These are phyloP conservation scores for Portunus trituberculatus DNA, from an alignment of 1,140 invertebrate genomes.

Conservation along the genomic window DNA sequence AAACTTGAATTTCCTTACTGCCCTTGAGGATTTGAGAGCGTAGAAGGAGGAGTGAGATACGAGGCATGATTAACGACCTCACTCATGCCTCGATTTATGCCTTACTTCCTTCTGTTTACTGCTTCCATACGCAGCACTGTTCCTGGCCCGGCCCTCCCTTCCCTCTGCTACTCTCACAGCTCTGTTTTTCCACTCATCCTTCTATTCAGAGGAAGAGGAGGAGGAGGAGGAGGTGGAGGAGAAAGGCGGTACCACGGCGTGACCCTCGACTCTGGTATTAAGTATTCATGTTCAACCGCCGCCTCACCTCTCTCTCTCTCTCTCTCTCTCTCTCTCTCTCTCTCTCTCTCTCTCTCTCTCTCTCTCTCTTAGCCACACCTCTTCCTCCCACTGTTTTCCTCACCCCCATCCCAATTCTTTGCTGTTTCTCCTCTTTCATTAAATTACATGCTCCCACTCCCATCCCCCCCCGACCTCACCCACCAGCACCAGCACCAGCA, in stretches of 20 bases:
- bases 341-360: background rate
- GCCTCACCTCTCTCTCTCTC: background rate
- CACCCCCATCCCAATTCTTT: background rate
- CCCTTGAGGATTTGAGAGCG: no score
- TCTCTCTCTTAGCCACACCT: background rate
- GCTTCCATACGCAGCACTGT: no score
- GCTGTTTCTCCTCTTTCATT: background rate
- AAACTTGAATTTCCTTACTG: no score
- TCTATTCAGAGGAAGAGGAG: background rate
- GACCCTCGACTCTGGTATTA: slow-evolving; percentile 5
- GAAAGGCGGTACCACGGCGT: background rate
- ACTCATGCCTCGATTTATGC: no score
- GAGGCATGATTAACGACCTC: no score
- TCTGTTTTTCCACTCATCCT: background rate
- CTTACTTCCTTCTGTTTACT: no score
- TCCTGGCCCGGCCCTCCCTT: no score
- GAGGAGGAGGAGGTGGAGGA: background rate
- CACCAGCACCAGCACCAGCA: background rate
- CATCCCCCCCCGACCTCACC: background rate
- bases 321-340: background rate
- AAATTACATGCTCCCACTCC: no score
- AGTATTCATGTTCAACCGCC: background rate
- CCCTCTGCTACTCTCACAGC: no score
- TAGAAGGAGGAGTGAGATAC: no score
- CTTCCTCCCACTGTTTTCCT: background rate